phyloP scores from a whole-genome alignment of 2,113 vertebrate genomes.

The Peromyscus polionotus region DNA sequence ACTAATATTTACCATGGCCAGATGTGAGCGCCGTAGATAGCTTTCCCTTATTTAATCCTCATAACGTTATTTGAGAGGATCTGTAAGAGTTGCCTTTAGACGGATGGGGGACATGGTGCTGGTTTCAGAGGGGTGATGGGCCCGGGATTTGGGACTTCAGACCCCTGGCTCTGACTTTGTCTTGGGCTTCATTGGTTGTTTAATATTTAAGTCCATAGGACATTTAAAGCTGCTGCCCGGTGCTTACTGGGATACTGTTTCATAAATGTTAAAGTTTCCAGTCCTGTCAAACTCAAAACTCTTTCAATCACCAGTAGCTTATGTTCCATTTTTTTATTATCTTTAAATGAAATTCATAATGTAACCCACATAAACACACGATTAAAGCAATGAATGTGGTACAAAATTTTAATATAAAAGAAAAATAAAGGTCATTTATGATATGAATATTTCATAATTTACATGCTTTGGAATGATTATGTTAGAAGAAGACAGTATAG shows the following conservation, averaged over 20 bases:
- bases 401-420: constrained; percentile 49
- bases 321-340: not conserved
- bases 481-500: not conserved
- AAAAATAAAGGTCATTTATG: constrained; percentile 65
- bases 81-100: not conserved
- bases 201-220: not conserved
- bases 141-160: not conserved
- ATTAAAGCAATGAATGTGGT: constrained; percentile 59
- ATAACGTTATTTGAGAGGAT: not conserved
- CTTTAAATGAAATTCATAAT: constrained; percentile 58
- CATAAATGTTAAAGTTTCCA: constrained; percentile 39
- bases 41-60: constrained; percentile 51
- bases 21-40: not conserved
- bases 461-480: constrained; percentile 34
- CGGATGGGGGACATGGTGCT: not conserved
- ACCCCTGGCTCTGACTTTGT: not conserved
- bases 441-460: constrained; percentile 58
- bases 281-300: constrained; percentile 7
- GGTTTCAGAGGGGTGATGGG: not conserved
- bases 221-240: not conserved
- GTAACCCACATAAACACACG: not conserved
- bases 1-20: not conserved
- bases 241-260: constrained; percentile 13
- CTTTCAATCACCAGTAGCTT: constrained; percentile 56
- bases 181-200: not conserved